These are phyloP conservation scores for Bursaphelenchus mucronatus DNA, from an alignment of 1,140 invertebrate genomes.

Conservation along the genomic window DNA sequence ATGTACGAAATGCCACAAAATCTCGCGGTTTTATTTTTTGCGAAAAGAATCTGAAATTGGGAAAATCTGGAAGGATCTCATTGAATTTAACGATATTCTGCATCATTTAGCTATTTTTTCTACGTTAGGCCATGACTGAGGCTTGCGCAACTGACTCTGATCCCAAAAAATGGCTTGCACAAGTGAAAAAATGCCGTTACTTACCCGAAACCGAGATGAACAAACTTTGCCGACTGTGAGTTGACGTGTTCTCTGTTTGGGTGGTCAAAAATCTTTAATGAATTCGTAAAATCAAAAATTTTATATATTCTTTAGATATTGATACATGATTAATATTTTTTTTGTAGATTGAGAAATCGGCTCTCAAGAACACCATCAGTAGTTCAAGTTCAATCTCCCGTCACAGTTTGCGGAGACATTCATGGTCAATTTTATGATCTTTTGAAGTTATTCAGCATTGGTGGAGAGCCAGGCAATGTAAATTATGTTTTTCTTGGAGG, in stretches of 20 bases:
- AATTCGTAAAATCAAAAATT: not conserved
- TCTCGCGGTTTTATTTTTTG: not conserved
- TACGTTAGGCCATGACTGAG: too few relatives aligned
- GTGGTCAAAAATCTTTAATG: not conserved
- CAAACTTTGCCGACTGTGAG: conserved; percentile 52
- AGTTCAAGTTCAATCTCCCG: conserved; percentile 46
- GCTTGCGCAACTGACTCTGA: conserved; percentile 4
- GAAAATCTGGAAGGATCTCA: not conserved
- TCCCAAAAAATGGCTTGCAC: conserved; percentile 46
- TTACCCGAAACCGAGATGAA: conserved; percentile 56
- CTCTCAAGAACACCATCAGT: conserved; percentile 45
- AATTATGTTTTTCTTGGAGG: conserved; percentile 52
- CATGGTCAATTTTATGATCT: conserved; percentile 77
- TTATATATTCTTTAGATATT: not conserved
- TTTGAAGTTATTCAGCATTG: conserved; percentile 98
- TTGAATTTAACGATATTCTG: not conserved
- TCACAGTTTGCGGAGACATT: conserved; percentile 58
- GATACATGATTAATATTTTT: conserved; percentile 9
- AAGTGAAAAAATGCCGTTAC: conserved; percentile 51
- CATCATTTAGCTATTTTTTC: too few relatives aligned
- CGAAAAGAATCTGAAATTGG: not conserved
- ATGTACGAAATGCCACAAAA: not conserved
- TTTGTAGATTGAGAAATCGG: conserved; percentile 40
- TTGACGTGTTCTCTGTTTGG: conserved; percentile 8
- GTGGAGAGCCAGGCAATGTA: conserved; percentile 71